Base-by-base conservation (phyloP, 2,797 vertebrate species). In the Hoplostethus mediterraneus region DNA sequence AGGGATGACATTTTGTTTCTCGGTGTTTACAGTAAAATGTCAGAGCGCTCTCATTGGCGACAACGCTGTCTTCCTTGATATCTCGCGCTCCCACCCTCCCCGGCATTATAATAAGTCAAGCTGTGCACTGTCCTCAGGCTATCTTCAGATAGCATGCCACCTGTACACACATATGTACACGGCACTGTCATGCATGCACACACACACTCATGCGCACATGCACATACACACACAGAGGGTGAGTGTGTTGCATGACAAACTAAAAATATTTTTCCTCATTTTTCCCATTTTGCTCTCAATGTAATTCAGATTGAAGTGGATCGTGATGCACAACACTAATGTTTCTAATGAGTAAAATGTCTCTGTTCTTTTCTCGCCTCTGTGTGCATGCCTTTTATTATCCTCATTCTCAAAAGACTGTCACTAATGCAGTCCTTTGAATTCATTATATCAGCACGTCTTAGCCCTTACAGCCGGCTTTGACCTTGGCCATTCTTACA, bases 401-500 rank as follows among this genome's bases (percentile, higher is more conserved):
- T 72, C 53, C 77, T 58, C 70, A 14, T 72, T 76, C 36, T 85
- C 85, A 80, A 83, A 87, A 85, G 84, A 80, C 82, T 36, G 65
- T 49, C 80, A 52, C 84, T 85, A 89, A 91, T 88, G 79, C 81
- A 83, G 75, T 85, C 79, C 77, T 89, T 85, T 76, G 79, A 84
- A 86, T 91, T 80, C 63, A 81, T 86, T 89, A 88, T 87, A 88
- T 88, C 87, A 88, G 75, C 80, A 77, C 14, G 21, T 83, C 67
- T 89, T 72, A 86, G 81, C 62, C 73, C 76, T 77, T 65, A 82
- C 78, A 84, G 82, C 76, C 53, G 82, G 49, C 81, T 89, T 71
- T 90, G 91, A 94, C 94, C 94, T 95, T 94, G 92, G 87, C 79
- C 85, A 86, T 79, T 73, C 75, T 75, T 25, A 63, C 38, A 81